phyloP scores from a whole-genome alignment of 2,797 vertebrate species.

The Coregonus ussuriensis region DNA sequence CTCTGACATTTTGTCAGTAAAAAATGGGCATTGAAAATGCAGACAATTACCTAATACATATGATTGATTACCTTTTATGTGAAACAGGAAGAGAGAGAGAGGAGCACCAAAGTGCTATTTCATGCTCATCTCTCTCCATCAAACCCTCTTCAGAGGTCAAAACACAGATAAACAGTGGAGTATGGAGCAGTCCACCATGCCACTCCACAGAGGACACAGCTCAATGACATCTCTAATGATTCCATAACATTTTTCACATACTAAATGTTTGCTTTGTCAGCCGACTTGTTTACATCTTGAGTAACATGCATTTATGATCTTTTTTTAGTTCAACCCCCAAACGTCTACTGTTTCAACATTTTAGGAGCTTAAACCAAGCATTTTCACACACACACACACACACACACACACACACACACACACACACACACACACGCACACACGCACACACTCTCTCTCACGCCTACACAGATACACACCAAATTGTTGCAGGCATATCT shows the following conservation, averaged over 20 bases:
- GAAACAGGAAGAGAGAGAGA: conserved; percentile 39
- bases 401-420: conserved; percentile 30
- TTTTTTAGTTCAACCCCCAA: conserved; percentile 58
- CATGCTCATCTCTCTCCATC: conserved; percentile 37
- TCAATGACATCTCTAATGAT: conserved; percentile 50
- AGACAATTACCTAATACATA: conserved; percentile 39
- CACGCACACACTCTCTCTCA: conserved; percentile 21
- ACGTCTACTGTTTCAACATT: background rate
- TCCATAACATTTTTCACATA: conserved; percentile 46
- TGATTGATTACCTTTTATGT: conserved; percentile 42
- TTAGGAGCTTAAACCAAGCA: background rate
- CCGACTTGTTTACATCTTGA: conserved; percentile 45
- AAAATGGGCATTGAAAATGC: conserved; percentile 62
- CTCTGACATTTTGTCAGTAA: conserved; percentile 42
- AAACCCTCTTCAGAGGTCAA: conserved; percentile 21
- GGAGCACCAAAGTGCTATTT: conserved; percentile 55
- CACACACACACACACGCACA: conserved; percentile 24
- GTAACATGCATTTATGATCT: conserved; percentile 69
- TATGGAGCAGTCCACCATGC: conserved; percentile 62
- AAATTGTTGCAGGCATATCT: conserved; percentile 38
- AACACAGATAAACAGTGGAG: conserved; percentile 22
- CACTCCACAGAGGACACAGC: conserved; percentile 51
- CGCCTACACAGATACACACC: conserved; percentile 42
- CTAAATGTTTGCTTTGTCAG: conserved; percentile 49
- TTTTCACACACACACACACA: background rate